Evolutionary conservation across 2,888 invertebrate genomes (phyloP).

Genomic region (Hydrotaea diabolus): DNA sequence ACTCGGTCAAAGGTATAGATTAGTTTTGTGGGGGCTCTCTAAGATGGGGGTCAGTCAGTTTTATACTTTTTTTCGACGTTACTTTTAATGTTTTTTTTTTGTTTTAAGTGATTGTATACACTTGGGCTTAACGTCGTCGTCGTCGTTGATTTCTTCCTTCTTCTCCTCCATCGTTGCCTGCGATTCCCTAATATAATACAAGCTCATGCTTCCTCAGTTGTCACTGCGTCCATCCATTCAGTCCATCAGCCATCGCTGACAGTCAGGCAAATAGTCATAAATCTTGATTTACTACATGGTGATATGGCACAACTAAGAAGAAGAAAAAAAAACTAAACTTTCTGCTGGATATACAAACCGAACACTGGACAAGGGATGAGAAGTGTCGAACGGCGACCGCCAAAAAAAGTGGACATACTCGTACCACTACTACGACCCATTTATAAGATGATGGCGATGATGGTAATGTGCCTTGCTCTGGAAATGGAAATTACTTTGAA

Average conservation of each 20-base stretch:
- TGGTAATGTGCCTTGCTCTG: neutral
- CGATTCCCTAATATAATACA: too few relatives aligned
- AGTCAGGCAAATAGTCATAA: conserved; percentile 19
- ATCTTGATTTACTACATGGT: conserved; percentile 35
- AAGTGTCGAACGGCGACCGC: too few relatives aligned
- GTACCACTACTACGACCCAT: too few relatives aligned
- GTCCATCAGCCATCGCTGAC: neutral
- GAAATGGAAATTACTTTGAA: conserved; percentile 20
- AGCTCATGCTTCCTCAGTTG: neutral
- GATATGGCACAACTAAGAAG: neutral
- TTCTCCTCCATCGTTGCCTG: neutral
- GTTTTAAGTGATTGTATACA: conserved; percentile 26
- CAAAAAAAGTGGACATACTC: neutral
- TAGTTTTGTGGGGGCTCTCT: neutral
- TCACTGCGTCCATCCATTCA: neutral
- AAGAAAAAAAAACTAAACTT: neutral
- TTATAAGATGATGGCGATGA: conserved; percentile 22
- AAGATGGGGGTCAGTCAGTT: conserved; percentile 30
- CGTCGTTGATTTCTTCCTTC: neutral
- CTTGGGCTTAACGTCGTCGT: neutral
- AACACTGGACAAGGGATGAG: neutral
- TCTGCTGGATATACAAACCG: neutral
- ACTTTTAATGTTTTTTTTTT: conserved; percentile 20
- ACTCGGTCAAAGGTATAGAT: neutral
- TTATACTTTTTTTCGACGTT: conserved; percentile 13